A percentile compares a stretch with the other conserved stretches of the same genome.
Conservation (phyloP, 2,888 invertebrate species). For the Pegoplata infirma region DNA sequence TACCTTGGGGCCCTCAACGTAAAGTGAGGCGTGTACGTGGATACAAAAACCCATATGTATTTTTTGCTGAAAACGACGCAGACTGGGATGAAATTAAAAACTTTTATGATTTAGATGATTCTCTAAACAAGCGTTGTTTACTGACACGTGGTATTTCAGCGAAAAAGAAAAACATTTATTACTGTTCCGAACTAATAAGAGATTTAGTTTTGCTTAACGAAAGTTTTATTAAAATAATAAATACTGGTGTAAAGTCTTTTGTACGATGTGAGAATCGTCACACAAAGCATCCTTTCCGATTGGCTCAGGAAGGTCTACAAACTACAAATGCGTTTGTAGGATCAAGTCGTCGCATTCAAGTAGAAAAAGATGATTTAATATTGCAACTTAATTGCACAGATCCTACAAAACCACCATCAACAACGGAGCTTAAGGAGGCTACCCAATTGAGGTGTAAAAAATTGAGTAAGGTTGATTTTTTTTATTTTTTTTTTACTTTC, state of each 20-base stretch:
- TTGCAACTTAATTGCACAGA: constrained; percentile 88
- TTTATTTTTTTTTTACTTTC: no score
- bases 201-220: constrained; percentile 90
- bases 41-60: constrained; percentile 96
- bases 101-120: constrained; percentile 87
- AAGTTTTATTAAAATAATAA: constrained; percentile 91
- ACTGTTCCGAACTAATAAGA: constrained; percentile 89
- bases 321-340: constrained; percentile 87
- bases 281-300: constrained; percentile 89
- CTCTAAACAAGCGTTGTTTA: constrained; percentile 85
- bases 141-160: constrained; percentile 90
- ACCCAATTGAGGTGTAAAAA: constrained; percentile 84
- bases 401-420: constrained; percentile 87
- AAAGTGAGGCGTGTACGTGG: constrained; percentile 87
- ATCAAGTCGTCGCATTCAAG: constrained; percentile 82
- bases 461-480: constrained; percentile 87
- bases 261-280: constrained; percentile 95
- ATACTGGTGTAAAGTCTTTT: constrained; percentile 97
- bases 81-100: constrained; percentile 90
- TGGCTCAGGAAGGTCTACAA: constrained; percentile 93
- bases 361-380: constrained; percentile 87
- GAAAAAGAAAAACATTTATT: constrained; percentile 95
- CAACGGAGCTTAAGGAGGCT: constrained; percentile 82
- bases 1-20: constrained; percentile 82
- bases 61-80: constrained; percentile 88